phyloP scores from a whole-genome alignment of 2,113 vertebrate genomes.

The Odocoileus virginianus region DNA sequence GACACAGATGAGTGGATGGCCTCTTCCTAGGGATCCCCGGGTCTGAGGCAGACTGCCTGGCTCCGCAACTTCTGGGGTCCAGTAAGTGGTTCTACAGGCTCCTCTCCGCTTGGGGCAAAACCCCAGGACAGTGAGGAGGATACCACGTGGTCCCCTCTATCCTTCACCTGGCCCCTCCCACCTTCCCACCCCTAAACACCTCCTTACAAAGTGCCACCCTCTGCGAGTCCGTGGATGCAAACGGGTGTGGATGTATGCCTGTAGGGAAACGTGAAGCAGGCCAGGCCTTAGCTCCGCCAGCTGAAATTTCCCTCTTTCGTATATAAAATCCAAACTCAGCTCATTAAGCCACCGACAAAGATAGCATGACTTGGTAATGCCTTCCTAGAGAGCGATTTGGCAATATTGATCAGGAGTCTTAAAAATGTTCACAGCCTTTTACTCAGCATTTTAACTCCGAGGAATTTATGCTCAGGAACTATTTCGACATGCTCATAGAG shows the following conservation, averaged over 20 bases:
- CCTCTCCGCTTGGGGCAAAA: neutral
- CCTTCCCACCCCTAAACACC: no score
- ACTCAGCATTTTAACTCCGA: neutral
- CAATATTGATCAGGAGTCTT: neutral
- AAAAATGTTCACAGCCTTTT: neutral
- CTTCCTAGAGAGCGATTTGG: neutral
- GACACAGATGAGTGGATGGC: neutral
- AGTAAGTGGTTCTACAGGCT: neutral
- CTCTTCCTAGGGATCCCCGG: rapidly evolving
- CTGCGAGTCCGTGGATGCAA: rapidly evolving
- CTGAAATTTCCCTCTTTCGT: neutral
- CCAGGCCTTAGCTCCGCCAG: neutral
- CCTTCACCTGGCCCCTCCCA: no score
- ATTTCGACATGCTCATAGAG: neutral
- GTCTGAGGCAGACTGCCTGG: neutral
- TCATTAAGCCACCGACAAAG: neutral
- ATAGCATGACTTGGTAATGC: neutral
- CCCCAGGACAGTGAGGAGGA: no score
- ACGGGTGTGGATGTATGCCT: rapidly evolving
- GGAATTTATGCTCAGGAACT: neutral
- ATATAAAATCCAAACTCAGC: neutral
- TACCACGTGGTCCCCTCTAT: rapidly evolving
- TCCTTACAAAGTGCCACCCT: neutral
- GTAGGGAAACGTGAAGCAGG: neutral
- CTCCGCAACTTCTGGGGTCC: rapidly evolving